A percentile compares a stretch with the other conserved stretches of the same genome.
phyloP scores from a whole-genome alignment of 2,113 vertebrate species.

The Motacilla alba region DNA sequence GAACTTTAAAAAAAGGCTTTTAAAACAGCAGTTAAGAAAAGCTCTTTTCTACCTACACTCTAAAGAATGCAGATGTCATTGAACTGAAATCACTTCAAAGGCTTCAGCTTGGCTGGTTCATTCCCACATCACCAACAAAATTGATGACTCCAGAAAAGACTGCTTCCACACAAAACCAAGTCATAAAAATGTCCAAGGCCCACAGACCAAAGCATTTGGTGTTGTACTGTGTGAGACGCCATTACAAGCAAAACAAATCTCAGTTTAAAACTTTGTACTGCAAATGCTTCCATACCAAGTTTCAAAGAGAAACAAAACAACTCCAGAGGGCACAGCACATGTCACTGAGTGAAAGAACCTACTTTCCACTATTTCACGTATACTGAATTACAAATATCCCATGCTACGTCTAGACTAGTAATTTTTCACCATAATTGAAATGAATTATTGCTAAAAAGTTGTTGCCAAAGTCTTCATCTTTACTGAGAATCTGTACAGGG shows the following conservation, averaged over 20 bases:
- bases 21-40: not conserved
- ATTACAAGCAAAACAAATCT: constrained; percentile 31
- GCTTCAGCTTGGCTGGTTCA: not conserved
- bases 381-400: not conserved
- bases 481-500: not conserved
- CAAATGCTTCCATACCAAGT: not conserved
- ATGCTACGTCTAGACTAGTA: not conserved
- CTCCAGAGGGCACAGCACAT: constrained; percentile 10
- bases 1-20: not conserved
- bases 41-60: not conserved
- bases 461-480: not conserved
- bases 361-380: not conserved
- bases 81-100: constrained; percentile 1
- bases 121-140: constrained; percentile 19
- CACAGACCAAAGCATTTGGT: not conserved
- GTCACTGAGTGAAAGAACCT: not conserved
- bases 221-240: not conserved
- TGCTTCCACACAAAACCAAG: constrained; percentile 15
- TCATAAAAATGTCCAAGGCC: constrained; percentile 1
- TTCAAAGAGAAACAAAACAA: constrained; percentile 25
- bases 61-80: not conserved
- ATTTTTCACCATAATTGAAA: not conserved
- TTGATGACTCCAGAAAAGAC: not conserved
- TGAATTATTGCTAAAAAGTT: not conserved
- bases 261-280: constrained; percentile 25